Conservation (phyloP, 1,140 invertebrate species). For the Drosophila repleta region DNA sequence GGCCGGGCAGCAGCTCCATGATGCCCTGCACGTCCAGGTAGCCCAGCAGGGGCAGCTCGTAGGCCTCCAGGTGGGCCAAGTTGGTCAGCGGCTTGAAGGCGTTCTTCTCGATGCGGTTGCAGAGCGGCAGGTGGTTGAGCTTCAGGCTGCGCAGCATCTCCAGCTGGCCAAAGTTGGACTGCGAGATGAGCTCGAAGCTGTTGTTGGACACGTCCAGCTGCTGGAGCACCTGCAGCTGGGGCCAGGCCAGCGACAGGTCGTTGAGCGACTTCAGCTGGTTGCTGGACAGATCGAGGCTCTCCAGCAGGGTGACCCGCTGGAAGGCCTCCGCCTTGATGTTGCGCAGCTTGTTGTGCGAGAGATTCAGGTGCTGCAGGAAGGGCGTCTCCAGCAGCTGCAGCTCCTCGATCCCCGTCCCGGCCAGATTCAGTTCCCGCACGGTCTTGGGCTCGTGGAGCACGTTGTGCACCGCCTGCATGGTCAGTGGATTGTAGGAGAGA, state of each 20-base stretch:
- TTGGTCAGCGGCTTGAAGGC: constrained; percentile 90
- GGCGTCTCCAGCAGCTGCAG: constrained; percentile 92
- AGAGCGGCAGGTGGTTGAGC: constrained; percentile 88
- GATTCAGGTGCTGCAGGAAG: constrained; percentile 92
- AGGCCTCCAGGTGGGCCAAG: constrained; percentile 88
- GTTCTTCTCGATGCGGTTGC: constrained; percentile 91
- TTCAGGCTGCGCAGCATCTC: constrained; percentile 87
- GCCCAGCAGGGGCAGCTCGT: constrained; percentile 90
- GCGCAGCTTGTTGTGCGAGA: constrained; percentile 91
- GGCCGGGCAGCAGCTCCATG: constrained; percentile 88
- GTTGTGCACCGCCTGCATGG: constrained; percentile 88
- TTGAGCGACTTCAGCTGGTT: constrained; percentile 88
- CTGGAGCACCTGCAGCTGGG: constrained; percentile 88
- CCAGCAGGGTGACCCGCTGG: constrained; percentile 90
- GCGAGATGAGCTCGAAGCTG: constrained; percentile 88
- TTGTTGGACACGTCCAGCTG: constrained; percentile 91
- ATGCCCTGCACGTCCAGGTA: constrained; percentile 93
- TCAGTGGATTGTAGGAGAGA: constrained; percentile 93
- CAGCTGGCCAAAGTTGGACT: constrained; percentile 90
- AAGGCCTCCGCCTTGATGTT: constrained; percentile 88
- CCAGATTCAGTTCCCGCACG: constrained; percentile 91
- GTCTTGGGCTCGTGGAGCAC: constrained; percentile 95
- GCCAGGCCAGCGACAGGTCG: constrained; percentile 87
- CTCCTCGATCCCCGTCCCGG: constrained; percentile 89
- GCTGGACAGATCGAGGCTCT: constrained; percentile 90